phyloP scores from a whole-genome alignment of 1,140 invertebrate species.

The Pseudomyrmex flavicornis region DNA sequence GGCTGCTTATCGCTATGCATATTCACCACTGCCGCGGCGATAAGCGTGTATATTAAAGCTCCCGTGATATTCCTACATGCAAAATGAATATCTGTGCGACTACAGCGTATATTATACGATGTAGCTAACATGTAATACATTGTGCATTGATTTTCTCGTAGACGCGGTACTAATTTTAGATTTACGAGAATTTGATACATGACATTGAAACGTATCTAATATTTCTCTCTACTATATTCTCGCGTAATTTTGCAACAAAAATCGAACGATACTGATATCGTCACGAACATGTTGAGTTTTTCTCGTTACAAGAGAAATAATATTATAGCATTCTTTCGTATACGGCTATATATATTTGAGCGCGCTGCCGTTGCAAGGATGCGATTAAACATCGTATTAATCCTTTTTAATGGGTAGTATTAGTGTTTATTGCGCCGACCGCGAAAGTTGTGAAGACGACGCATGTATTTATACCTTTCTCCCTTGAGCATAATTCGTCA shows the following conservation, averaged over 20 bases:
- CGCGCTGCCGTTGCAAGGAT: slow-evolving; percentile 1
- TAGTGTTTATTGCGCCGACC: slow-evolving; percentile 32
- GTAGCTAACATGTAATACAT: background rate
- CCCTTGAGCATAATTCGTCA: background rate
- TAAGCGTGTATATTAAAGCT: slow-evolving; percentile 35
- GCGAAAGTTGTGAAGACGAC: background rate
- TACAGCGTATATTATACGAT: slow-evolving; percentile 20
- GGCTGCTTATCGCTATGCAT: slow-evolving; percentile 43
- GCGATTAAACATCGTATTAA: slow-evolving; percentile 14
- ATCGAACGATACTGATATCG: too few species aligned
- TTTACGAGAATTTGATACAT: background rate
- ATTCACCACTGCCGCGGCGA: slow-evolving; percentile 20
- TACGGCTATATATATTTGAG: background rate
- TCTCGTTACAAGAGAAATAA: slow-evolving; percentile 11
- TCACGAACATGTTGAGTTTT: background rate
- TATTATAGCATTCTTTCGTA: background rate
- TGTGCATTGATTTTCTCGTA: background rate
- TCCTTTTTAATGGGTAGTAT: slow-evolving; percentile 30
- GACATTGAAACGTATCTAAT: too few species aligned
- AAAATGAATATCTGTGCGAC: slow-evolving; percentile 17
- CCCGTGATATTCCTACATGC: background rate
- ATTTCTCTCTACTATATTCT: too few species aligned
- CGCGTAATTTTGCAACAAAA: too few species aligned
- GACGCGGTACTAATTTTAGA: background rate
- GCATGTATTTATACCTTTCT: background rate